Conservation (phyloP, 1,140 invertebrate genomes). For the Centruroides sculpturatus region DNA sequence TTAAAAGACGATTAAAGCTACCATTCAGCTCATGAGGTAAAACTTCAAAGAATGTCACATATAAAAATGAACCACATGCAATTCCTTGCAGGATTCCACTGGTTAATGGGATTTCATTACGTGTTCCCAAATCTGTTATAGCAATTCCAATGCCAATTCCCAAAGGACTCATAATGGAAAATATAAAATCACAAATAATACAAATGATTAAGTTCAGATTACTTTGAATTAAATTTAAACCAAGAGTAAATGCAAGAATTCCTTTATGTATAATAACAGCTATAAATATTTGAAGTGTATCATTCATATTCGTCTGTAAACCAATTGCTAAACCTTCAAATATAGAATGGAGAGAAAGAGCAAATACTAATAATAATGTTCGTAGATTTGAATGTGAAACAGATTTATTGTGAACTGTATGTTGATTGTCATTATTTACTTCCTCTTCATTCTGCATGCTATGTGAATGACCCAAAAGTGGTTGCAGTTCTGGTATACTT, state of each 20-base stretch:
- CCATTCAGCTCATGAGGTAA: slow-evolving; percentile 47
- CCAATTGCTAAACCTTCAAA: slow-evolving; percentile 80
- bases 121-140: slow-evolving; percentile 13
- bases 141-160: slow-evolving; percentile 14
- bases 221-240: slow-evolving; percentile 25
- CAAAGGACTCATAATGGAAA: slow-evolving; percentile 18
- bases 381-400: slow-evolving; percentile 36
- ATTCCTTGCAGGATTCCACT: slow-evolving; percentile 45
- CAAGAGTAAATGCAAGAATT: slow-evolving; percentile 51
- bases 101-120: slow-evolving; percentile 26
- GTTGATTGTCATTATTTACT: no score
- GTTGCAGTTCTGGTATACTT: no score
- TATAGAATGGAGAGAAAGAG: slow-evolving; percentile 75
- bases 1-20: no score
- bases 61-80: slow-evolving; percentile 80
- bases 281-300: slow-evolving; percentile 63
- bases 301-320: slow-evolving; percentile 43
- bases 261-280: slow-evolving; percentile 78
- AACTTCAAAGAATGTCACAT: slow-evolving; percentile 84
- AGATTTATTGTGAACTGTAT: slow-evolving; percentile 1
- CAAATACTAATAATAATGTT: slow-evolving; percentile 62
- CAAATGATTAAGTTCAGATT: background rate
- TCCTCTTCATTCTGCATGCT: no score
- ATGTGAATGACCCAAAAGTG: no score
- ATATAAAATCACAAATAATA: slow-evolving; percentile 12